A percentile compares a stretch with the other conserved stretches of the same genome.
phyloP scores from a whole-genome alignment of 2,113 vertebrate genomes.

The Cephalophus harveyi region DNA sequence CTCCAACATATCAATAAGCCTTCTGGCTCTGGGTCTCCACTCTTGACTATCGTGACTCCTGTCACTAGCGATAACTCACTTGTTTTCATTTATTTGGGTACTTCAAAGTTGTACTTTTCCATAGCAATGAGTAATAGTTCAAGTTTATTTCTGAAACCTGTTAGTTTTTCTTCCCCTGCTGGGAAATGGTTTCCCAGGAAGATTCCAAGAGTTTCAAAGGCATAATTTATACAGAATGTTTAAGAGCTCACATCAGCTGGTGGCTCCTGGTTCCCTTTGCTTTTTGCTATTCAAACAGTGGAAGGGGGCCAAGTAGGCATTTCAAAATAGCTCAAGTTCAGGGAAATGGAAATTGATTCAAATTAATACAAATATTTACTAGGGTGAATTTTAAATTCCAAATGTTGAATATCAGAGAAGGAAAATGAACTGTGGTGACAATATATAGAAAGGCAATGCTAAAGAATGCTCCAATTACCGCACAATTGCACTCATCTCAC shows the following conservation, averaged over 20 bases:
- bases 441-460: no score
- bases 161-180: conserved; percentile 59
- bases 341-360: conserved; percentile 39
- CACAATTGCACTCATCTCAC: no score
- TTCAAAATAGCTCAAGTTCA: conserved; percentile 39
- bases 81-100: conserved; percentile 40
- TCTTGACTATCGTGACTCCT: neutral
- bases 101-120: conserved; percentile 33
- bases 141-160: conserved; percentile 58
- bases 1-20: neutral
- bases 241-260: neutral
- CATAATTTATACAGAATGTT: conserved; percentile 44
- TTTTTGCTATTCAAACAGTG: conserved; percentile 41
- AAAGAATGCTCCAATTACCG: no score
- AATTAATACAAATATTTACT: conserved; percentile 44
- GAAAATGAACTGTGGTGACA: conserved; percentile 25
- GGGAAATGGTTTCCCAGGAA: conserved; percentile 53
- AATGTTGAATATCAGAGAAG: conserved; percentile 27
- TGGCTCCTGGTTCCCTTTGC: neutral
- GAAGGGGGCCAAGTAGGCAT: conserved; percentile 33
- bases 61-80: conserved; percentile 11
- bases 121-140: conserved; percentile 38
- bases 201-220: conserved; percentile 54
- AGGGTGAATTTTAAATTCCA: conserved; percentile 3
- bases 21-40: neutral